Percentiles rank a stretch among this genome's conserved stretches.
phyloP scores from a whole-genome alignment of 2,888 invertebrate species.

The Eudemis profundana region DNA sequence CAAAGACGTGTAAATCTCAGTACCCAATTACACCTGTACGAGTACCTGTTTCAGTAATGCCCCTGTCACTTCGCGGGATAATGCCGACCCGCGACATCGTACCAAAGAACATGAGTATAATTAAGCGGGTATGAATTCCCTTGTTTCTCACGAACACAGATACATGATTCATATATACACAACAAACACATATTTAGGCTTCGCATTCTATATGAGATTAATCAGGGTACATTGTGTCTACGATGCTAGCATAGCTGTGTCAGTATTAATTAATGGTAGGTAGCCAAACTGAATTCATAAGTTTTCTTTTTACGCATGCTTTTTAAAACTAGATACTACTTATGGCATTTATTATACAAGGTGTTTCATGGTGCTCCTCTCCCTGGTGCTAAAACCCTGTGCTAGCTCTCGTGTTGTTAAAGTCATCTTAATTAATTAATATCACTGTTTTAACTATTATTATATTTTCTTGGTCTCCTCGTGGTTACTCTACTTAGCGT shows the following conservation, averaged over 20 bases:
- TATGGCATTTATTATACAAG: no score
- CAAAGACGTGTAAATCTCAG: conserved; percentile 39
- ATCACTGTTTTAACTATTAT: no score
- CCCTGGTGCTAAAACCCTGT: no score
- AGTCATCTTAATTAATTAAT: no score
- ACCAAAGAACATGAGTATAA: conserved; percentile 53
- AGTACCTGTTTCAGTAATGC: conserved; percentile 37
- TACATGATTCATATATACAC: conserved; percentile 39
- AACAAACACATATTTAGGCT: no score
- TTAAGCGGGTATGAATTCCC: conserved; percentile 59
- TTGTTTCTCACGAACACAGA: conserved; percentile 47
- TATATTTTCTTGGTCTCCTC: no score
- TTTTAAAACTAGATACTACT: no score
- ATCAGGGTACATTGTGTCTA: conserved; percentile 52
- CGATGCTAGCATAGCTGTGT: conserved; percentile 35
- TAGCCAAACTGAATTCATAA: no score
- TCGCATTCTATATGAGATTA: conserved; percentile 58
- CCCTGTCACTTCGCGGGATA: conserved; percentile 53
- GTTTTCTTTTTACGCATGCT: no score
- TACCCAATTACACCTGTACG: conserved; percentile 44
- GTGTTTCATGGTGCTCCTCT: no score
- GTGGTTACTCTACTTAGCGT: no score
- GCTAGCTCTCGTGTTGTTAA: no score
- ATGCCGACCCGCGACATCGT: conserved; percentile 51
- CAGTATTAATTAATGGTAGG: not conserved